phyloP scores from a whole-genome alignment of 1,140 invertebrate genomes.

The Neoseiulus cucumeris region DNA sequence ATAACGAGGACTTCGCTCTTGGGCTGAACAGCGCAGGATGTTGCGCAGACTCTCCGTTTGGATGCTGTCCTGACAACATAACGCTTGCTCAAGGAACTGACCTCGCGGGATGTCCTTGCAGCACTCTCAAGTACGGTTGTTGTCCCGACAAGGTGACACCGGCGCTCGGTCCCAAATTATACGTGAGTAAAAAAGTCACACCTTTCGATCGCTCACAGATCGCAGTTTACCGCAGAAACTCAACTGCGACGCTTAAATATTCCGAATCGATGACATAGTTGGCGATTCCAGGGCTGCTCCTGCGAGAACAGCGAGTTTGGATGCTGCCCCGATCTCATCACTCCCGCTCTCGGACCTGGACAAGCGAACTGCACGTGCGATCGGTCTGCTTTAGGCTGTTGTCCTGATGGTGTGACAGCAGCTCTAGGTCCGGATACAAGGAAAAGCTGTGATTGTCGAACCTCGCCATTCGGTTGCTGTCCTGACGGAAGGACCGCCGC shows the following conservation, averaged over 20 bases:
- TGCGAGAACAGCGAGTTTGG: conserved; percentile 74
- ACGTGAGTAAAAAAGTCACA: conserved; percentile 14
- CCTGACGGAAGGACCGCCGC: conserved; percentile 59
- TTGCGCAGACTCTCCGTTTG: conserved; percentile 29
- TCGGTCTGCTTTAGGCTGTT: conserved; percentile 31
- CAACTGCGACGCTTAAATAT: no score
- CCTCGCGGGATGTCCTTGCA: conserved; percentile 37
- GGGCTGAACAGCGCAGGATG: conserved; percentile 29
- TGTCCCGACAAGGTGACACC: conserved; percentile 71
- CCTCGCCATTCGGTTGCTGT: conserved; percentile 59
- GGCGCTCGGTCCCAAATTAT: conserved; percentile 47
- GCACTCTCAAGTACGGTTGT: conserved; percentile 32
- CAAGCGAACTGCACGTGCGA: conserved; percentile 37
- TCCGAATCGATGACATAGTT: no score
- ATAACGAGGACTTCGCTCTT: conserved; percentile 29
- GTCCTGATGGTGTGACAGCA: conserved; percentile 28
- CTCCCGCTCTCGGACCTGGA: conserved; percentile 47
- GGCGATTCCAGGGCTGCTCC: conserved; percentile 41
- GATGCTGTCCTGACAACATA: conserved; percentile 80
- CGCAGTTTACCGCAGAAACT: no score
- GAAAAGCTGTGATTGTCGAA: conserved; percentile 56
- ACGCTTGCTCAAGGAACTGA: conserved; percentile 36
- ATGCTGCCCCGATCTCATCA: conserved; percentile 72
- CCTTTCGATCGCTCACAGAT: no score
- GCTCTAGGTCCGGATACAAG: conserved; percentile 38